A percentile compares a stretch with the other conserved stretches of the same genome.
Conservation (phyloP, 2,888 invertebrate genomes). For the Callosobruchus maculatus region DNA sequence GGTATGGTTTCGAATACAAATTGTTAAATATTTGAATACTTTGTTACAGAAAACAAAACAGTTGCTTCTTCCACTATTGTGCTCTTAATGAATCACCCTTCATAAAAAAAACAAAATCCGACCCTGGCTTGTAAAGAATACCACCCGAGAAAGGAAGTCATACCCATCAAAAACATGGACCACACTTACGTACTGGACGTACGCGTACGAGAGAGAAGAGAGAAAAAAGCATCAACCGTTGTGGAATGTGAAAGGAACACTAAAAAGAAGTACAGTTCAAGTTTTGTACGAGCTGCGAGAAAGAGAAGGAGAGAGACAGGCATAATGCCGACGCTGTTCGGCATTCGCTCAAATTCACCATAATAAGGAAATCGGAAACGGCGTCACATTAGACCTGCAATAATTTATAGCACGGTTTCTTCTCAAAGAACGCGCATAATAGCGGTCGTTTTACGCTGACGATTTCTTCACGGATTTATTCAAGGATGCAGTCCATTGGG, state of each 20-base stretch:
- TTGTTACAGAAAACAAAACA: too few relatives aligned
- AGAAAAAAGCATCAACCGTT: constrained; percentile 27
- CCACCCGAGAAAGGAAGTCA: background rate
- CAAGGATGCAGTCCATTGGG: too few relatives aligned
- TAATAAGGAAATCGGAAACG: background rate
- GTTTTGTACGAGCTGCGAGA: background rate
- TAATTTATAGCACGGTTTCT: too few relatives aligned
- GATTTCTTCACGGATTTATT: too few relatives aligned
- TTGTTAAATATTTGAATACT: too few relatives aligned
- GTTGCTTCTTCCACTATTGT: too few relatives aligned
- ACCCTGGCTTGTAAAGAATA: background rate
- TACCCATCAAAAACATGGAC: background rate
- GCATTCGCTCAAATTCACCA: background rate
- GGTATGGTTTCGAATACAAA: too few relatives aligned
- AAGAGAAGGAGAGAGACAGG: background rate
- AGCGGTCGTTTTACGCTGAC: too few relatives aligned
- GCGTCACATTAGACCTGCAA: background rate
- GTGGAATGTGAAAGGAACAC: constrained; percentile 30
- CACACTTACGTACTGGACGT: background rate
- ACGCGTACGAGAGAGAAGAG: constrained; percentile 9
- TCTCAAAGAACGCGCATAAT: too few relatives aligned
- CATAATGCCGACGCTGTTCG: background rate
- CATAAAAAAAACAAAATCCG: background rate
- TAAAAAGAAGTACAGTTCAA: background rate
- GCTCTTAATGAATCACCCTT: too few relatives aligned